A percentile compares a stretch with the other conserved stretches of the same genome.
These are phyloP conservation scores for Myocastor coypus DNA, from an alignment of 2,113 vertebrate species.

Conservation along the genomic window DNA sequence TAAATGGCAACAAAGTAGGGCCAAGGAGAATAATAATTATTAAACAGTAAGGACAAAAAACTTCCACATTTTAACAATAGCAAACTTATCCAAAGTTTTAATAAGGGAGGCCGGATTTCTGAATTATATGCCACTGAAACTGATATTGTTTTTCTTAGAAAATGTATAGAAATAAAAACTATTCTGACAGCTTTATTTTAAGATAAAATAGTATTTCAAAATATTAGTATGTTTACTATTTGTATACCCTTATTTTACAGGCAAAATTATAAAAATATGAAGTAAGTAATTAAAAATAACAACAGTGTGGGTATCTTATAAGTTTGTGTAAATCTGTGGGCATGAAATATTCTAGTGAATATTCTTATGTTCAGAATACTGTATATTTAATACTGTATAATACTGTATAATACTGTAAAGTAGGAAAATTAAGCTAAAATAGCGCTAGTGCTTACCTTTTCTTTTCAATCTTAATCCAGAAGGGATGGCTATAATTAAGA, in stretches of 20 bases:
- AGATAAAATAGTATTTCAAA: not conserved
- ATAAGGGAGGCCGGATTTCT: not conserved
- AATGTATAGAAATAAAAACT: not conserved
- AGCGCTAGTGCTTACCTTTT: not conserved
- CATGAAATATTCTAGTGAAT: not conserved
- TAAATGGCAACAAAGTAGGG: too few species aligned
- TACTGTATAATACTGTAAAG: not conserved
- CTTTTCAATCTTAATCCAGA: not conserved
- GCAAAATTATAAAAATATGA: not conserved
- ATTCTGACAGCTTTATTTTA: not conserved
- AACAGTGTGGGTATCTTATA: not conserved
- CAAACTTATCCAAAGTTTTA: not conserved
- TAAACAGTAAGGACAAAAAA: not conserved
- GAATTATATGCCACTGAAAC: not conserved
- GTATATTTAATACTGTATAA: too few species aligned
- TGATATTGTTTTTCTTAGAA: not conserved
- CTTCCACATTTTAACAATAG: not conserved
- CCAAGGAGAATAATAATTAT: not conserved
- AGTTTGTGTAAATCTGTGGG: not conserved
- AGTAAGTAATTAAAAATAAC: constrained; percentile 10
- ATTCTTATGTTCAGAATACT: constrained; percentile 19
- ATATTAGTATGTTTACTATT: too few species aligned
- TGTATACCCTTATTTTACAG: not conserved
- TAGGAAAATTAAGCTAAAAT: constrained; percentile 16
- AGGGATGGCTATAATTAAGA: not conserved